Conservation (phyloP, 2,113 vertebrate species). For the Paradisaea rubra region DNA sequence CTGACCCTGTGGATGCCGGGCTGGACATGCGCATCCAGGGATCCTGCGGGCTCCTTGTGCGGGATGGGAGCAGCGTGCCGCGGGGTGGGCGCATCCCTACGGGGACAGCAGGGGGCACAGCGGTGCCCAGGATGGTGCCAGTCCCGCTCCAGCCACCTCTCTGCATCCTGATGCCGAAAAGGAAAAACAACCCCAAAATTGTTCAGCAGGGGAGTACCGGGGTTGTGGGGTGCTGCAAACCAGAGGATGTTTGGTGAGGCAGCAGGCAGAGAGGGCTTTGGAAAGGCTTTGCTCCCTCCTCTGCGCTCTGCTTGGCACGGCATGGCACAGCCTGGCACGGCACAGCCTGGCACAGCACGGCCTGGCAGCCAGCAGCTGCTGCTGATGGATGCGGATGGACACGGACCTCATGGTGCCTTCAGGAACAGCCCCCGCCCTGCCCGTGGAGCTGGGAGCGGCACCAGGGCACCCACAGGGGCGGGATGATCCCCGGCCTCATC, state of each 20-base stretch:
- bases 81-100: accelerated
- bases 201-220: neutral
- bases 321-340: neutral
- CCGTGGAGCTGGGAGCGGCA: accelerated
- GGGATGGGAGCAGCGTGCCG: neutral
- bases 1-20: accelerated
- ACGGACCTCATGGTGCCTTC: neutral
- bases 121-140: too few species aligned
- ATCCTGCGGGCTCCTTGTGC: accelerated
- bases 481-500: accelerated
- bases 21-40: accelerated
- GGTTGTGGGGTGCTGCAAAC: neutral
- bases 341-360: neutral
- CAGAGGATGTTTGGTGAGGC: neutral
- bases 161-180: neutral
- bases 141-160: neutral
- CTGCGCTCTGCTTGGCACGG: neutral
- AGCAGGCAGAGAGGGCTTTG: neutral
- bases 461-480: accelerated
- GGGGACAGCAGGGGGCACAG: accelerated
- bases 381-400: neutral
- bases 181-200: neutral
- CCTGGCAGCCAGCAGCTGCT: neutral
- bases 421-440: neutral
- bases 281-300: neutral